Conservation (phyloP, 2,797 vertebrate genomes). For the Denticeps clupeoides region DNA sequence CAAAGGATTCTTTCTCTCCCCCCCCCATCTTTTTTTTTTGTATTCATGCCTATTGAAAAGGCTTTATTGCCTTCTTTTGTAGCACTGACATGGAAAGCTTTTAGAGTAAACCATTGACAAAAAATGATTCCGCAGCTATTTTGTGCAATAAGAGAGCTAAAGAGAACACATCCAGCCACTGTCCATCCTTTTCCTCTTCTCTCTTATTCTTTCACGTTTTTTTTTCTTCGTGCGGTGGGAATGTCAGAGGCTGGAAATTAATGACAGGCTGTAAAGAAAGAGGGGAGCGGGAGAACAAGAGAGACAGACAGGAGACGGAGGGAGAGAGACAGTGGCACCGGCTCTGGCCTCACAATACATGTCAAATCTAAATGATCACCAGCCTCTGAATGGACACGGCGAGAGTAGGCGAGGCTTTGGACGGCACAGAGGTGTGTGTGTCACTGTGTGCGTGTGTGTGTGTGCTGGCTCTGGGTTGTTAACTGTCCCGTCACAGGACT, state of each 20-base stretch:
- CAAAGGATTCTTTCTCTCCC: slow-evolving; percentile 72
- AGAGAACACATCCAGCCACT: slow-evolving; percentile 67
- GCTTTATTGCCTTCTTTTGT: slow-evolving; percentile 98
- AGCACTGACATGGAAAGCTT: slow-evolving; percentile 84
- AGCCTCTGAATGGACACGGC: slow-evolving; percentile 63
- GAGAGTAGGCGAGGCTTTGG: slow-evolving; percentile 40
- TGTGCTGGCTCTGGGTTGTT: too few species aligned
- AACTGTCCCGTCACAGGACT: too few species aligned
- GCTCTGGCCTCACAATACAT: slow-evolving; percentile 73
- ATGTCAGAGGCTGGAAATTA: slow-evolving; percentile 79
- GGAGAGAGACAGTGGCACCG: slow-evolving; percentile 53
- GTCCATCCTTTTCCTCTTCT: slow-evolving; percentile 54
- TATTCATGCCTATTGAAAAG: slow-evolving; percentile 89
- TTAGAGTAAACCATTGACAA: slow-evolving; percentile 94
- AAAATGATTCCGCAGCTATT: slow-evolving; percentile 90
- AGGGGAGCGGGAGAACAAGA: slow-evolving; percentile 44
- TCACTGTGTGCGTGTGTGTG: slow-evolving; percentile 1
- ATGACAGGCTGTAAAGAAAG: slow-evolving; percentile 63
- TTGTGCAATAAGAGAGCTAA: slow-evolving; percentile 70
- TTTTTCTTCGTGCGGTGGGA: slow-evolving; percentile 53
- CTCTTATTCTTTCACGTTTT: slow-evolving; percentile 27
- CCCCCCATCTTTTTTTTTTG: slow-evolving; percentile 39
- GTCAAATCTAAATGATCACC: slow-evolving; percentile 86
- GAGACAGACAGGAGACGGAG: slow-evolving; percentile 32
- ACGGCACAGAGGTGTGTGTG: slow-evolving; percentile 12